phyloP scores from a whole-genome alignment of 1,140 invertebrate genomes.

The Drosophila navojoa region DNA sequence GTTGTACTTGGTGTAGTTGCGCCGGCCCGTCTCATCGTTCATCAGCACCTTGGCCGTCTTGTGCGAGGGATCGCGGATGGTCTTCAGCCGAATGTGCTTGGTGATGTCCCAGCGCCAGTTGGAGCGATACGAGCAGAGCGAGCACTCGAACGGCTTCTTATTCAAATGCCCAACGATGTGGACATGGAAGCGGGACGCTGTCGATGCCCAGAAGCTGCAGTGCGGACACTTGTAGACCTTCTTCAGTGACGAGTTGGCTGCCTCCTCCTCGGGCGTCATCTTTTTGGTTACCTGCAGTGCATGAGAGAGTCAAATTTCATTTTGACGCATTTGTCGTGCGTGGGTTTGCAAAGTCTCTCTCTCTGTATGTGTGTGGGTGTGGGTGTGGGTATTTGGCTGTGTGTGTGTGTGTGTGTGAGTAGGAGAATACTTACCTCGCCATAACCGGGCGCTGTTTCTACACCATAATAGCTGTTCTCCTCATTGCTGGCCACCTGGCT shows the following conservation, averaged over 20 bases:
- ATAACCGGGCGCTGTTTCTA: slow-evolving; percentile 85
- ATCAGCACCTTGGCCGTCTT: slow-evolving; percentile 91
- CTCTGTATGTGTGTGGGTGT: background rate
- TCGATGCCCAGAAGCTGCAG: slow-evolving; percentile 95
- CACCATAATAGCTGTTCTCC: slow-evolving; percentile 84
- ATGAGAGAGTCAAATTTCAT: slow-evolving; percentile 84
- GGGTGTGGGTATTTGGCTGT: background rate
- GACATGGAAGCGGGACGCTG: slow-evolving; percentile 95
- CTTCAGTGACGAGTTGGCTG: slow-evolving; percentile 84
- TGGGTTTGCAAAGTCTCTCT: slow-evolving; percentile 9
- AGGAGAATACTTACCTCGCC: slow-evolving; percentile 84
- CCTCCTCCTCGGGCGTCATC: slow-evolving; percentile 83
- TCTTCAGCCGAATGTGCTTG: slow-evolving; percentile 96
- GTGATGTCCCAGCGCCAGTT: slow-evolving; percentile 98
- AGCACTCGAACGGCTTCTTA: slow-evolving; percentile 97
- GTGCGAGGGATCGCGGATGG: slow-evolving; percentile 91
- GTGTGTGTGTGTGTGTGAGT: background rate
- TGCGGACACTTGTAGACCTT: slow-evolving; percentile 95
- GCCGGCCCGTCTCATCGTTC: slow-evolving; percentile 94
- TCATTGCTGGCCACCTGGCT: slow-evolving; percentile 66
- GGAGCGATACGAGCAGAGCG: slow-evolving; percentile 94
- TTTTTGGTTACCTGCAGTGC: slow-evolving; percentile 84
- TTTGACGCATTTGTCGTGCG: slow-evolving; percentile 78
- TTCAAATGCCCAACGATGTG: slow-evolving; percentile 96
- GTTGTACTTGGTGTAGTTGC: slow-evolving; percentile 97